Evolutionary conservation across 2,888 invertebrate genomes (phyloP).

Genomic region (Cerastoderma edule): DNA sequence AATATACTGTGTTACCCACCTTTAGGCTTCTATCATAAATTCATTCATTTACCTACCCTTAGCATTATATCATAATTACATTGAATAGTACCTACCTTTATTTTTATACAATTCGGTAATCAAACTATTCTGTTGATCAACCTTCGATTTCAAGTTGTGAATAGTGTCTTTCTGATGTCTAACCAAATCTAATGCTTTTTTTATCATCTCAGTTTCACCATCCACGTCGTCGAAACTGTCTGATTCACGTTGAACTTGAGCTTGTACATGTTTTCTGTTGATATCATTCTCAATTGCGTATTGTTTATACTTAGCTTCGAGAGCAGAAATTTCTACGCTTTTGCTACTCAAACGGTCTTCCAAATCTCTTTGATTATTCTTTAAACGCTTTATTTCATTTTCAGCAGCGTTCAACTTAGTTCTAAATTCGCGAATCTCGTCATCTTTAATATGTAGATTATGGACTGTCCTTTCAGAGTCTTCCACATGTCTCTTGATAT

Average conservation of each 20-base stretch:
- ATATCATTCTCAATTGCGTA: slow-evolving; percentile 53
- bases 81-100: neutral
- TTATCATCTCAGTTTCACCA: slow-evolving; percentile 42
- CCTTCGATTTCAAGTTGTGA: slow-evolving; percentile 29
- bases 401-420: slow-evolving; percentile 22
- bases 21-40: too few species aligned
- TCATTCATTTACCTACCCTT: neutral
- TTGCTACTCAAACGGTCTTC: slow-evolving; percentile 26
- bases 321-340: slow-evolving; percentile 30
- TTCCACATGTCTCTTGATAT: slow-evolving; percentile 26
- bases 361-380: slow-evolving; percentile 27
- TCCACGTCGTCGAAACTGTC: slow-evolving; percentile 47
- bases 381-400: slow-evolving; percentile 36
- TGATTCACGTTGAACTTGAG: slow-evolving; percentile 11
- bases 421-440: slow-evolving; percentile 39
- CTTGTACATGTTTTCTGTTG: slow-evolving; percentile 18
- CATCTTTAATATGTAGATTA: slow-evolving; percentile 12
- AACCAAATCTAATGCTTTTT: slow-evolving; percentile 40
- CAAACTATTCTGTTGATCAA: slow-evolving; percentile 40
- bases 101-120: slow-evolving; percentile 30
- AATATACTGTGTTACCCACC: too few species aligned
- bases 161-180: slow-evolving; percentile 32
- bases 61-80: neutral
- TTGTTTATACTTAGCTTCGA: slow-evolving; percentile 53
- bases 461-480: slow-evolving; percentile 6